Evolutionary conservation across 2,113 vertebrate species (phyloP).

Genomic region (Pterocles gutturalis): DNA sequence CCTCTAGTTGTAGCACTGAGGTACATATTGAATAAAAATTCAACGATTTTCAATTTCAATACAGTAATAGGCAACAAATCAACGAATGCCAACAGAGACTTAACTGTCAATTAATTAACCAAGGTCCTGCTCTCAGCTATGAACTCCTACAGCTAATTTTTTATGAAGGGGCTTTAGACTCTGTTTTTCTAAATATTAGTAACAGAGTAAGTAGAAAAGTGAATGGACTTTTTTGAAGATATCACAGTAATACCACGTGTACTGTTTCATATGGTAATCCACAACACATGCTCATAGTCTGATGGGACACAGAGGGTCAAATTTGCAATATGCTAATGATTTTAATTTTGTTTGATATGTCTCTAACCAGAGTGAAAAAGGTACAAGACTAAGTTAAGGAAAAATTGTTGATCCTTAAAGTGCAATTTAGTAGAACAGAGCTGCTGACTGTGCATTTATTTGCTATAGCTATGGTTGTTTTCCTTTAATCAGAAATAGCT

Average conservation of each 20-base stretch:
- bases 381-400: background rate
- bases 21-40: background rate
- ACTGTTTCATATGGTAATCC: background rate
- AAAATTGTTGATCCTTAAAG: background rate
- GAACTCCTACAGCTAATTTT: background rate
- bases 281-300: background rate
- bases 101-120: background rate
- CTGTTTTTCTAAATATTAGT: background rate
- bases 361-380: background rate
- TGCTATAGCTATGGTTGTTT: background rate
- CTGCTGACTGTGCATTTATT: background rate
- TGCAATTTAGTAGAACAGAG: background rate
- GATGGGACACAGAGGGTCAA: background rate
- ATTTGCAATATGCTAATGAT: background rate
- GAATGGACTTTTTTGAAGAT: background rate
- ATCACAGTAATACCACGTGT: fast-evolving
- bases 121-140: background rate
- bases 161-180: background rate
- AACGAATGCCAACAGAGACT: background rate
- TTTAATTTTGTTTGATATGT: background rate
- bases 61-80: background rate
- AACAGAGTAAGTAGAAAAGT: background rate
- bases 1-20: background rate
- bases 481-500: background rate
- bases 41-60: background rate